Percentiles rank a stretch among this genome's conserved stretches.
These are phyloP conservation scores for Sitta carolinensis DNA, from an alignment of 2,797 vertebrate genomes.

Conservation along the genomic window DNA sequence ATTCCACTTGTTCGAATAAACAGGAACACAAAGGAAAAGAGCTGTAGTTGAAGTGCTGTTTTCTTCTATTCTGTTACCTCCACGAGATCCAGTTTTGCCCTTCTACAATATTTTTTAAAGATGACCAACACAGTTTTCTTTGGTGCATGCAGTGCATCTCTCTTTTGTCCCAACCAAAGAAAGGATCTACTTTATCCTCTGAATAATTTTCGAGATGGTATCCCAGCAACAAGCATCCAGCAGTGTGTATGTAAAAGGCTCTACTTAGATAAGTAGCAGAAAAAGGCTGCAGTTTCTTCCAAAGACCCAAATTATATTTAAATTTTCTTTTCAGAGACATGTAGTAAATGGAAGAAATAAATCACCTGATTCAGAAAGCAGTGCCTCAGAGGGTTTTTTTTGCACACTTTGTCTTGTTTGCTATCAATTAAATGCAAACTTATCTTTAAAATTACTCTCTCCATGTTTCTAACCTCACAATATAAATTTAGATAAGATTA, in stretches of 20 bases:
- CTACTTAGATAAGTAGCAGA: background rate
- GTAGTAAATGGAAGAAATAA: background rate
- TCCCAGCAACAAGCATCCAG: constrained; percentile 48
- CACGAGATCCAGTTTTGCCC: background rate
- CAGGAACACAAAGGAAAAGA: background rate
- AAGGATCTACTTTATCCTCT: background rate
- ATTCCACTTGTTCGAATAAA: background rate
- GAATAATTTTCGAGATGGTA: constrained; percentile 22
- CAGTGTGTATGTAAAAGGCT: background rate
- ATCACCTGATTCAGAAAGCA: background rate
- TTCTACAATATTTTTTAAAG: background rate
- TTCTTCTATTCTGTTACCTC: background rate
- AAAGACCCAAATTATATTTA: background rate
- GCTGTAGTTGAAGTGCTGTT: background rate
- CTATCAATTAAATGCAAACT: background rate
- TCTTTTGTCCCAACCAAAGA: constrained; percentile 9
- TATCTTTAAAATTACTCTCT: background rate
- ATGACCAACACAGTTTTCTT: background rate
- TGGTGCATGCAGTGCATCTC: background rate
- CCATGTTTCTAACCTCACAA: background rate
- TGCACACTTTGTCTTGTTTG: background rate
- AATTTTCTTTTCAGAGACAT: background rate
- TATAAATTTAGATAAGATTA: background rate
- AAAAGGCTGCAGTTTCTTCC: constrained; percentile 4
- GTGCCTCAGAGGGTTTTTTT: background rate